phyloP scores from a whole-genome alignment of 2,113 vertebrate species.

The Pterophyllum scalare region DNA sequence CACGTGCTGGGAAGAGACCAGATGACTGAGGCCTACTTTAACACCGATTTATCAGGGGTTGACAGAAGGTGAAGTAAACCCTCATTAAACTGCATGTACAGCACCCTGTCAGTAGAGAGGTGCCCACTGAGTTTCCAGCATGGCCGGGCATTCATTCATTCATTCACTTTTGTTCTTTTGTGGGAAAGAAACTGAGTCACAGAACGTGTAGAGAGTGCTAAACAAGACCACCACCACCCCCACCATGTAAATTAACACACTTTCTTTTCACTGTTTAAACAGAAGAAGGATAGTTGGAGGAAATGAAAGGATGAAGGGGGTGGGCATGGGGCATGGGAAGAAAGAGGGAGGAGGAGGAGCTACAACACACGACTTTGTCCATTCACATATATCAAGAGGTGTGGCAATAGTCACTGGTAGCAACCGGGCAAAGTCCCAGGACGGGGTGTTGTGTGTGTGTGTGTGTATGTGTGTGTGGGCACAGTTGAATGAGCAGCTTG shows the following conservation, averaged over 20 bases:
- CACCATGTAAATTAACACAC: conserved; percentile 42
- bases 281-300: conserved; percentile 22
- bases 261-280: conserved; percentile 31
- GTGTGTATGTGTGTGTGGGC: conserved; percentile 27
- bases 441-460: conserved; percentile 14
- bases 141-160: conserved; percentile 26
- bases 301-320: conserved; percentile 23
- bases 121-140: not conserved
- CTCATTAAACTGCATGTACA: not conserved
- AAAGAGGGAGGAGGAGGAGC: not conserved
- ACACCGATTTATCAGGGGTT: too few relatives aligned
- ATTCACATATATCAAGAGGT: conserved; percentile 76
- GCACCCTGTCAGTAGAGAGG: not conserved
- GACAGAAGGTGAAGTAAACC: too few relatives aligned
- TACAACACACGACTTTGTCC: conserved; percentile 59
- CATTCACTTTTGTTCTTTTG: conserved; percentile 45
- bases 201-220: conserved; percentile 69
- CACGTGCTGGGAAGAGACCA: too few relatives aligned
- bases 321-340: conserved; percentile 9
- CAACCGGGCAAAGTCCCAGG: conserved; percentile 70
- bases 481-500: conserved; percentile 69
- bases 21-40: too few relatives aligned
- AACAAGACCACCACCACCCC: conserved; percentile 2
- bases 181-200: not conserved
- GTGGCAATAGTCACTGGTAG: conserved; percentile 69